These are phyloP conservation scores for Tinamus guttatus DNA, from an alignment of 2,113 vertebrate species.

Conservation along the genomic window DNA sequence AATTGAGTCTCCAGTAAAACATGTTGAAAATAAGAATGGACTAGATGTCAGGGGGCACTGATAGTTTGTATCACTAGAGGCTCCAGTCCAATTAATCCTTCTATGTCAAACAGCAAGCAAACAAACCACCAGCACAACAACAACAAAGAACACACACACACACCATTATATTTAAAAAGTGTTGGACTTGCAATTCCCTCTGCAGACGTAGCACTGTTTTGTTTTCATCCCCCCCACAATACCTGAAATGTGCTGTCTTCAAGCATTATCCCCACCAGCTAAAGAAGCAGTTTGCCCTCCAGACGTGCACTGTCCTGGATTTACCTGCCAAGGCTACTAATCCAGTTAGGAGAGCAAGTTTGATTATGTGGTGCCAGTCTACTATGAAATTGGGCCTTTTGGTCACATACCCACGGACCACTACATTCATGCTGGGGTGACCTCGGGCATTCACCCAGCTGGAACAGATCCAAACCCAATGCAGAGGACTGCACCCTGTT, in stretches of 20 bases:
- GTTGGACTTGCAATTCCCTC: background rate
- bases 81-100: background rate
- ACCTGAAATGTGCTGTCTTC: background rate
- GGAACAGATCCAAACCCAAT: background rate
- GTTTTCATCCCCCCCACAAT: background rate
- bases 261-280: background rate
- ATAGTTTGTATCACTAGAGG: background rate
- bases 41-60: background rate
- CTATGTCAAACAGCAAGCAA: background rate
- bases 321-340: background rate
- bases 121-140: background rate
- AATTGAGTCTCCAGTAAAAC: background rate
- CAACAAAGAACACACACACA: no score
- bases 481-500: background rate
- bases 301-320: background rate
- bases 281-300: background rate
- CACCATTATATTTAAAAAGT: background rate
- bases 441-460: background rate
- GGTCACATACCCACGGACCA: background rate
- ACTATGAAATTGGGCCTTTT: background rate
- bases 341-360: background rate
- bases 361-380: background rate
- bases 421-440: background rate
- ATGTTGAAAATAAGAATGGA: background rate
- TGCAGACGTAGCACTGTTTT: background rate